These are phyloP conservation scores for Bellardia pandia DNA, from an alignment of 2,888 invertebrate genomes.

Conservation along the genomic window DNA sequence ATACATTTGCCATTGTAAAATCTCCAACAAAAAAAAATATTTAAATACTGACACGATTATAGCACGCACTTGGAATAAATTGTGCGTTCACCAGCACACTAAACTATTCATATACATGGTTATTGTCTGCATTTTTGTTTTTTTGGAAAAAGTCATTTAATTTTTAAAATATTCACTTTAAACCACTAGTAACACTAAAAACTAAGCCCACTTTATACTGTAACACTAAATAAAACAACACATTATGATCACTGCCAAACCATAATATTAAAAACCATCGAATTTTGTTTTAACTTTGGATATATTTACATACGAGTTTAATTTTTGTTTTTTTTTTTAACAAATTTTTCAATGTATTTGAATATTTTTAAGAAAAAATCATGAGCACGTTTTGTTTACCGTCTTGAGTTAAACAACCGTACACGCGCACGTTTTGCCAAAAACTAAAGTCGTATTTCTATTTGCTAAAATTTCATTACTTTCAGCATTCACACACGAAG, in stretches of 20 bases:
- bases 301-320: neutral
- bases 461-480: conserved; percentile 76
- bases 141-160: conserved; percentile 36
- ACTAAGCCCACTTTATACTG: neutral
- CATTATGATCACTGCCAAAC: neutral
- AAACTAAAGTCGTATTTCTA: conserved; percentile 78
- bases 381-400: conserved; percentile 3
- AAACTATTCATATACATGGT: neutral
- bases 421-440: conserved; percentile 78
- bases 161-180: conserved; percentile 6
- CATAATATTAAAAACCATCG: neutral
- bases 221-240: neutral
- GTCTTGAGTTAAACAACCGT: conserved; percentile 72
- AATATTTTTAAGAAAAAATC: neutral
- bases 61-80: conserved; percentile 13
- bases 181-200: neutral
- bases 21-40: neutral
- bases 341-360: neutral
- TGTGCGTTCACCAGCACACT: conserved; percentile 16
- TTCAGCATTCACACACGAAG: conserved; percentile 62
- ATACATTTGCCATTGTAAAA: conserved; percentile 29
- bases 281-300: no score
- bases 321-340: neutral
- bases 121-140: neutral
- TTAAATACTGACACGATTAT: conserved; percentile 49